Percentiles rank a stretch among this genome's conserved stretches.
Conservation (phyloP, 2,113 vertebrate genomes). For the Orthochromis malagaraziensis region DNA sequence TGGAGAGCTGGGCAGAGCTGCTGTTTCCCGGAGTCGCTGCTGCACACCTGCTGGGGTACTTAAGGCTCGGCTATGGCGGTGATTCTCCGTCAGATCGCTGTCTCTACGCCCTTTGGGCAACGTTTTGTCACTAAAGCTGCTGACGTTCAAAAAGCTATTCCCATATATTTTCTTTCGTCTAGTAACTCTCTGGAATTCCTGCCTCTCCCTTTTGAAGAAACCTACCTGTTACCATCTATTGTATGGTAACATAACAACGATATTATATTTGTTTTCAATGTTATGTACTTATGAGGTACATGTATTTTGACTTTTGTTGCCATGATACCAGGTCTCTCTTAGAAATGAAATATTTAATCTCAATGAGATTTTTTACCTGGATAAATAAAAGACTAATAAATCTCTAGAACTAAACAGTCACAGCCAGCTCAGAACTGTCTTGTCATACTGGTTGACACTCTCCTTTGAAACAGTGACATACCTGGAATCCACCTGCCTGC, state of each 20-base stretch:
- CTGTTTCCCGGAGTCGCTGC: background rate
- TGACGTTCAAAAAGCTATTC: background rate
- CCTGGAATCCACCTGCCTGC: background rate
- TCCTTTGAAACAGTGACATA: background rate
- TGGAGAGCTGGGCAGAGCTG: background rate
- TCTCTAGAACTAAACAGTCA: background rate
- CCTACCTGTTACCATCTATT: background rate
- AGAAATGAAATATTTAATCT: background rate
- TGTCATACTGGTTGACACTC: background rate
- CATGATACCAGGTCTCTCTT: background rate
- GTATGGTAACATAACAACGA: background rate
- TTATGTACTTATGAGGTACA: background rate
- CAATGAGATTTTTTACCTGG: background rate
- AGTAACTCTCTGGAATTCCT: background rate
- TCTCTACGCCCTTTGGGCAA: background rate
- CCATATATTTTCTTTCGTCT: background rate
- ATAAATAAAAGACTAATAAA: background rate
- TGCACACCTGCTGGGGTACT: background rate
- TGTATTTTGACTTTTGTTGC: background rate
- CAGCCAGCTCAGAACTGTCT: background rate
- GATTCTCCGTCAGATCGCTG: background rate
- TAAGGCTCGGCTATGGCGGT: background rate
- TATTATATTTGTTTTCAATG: background rate
- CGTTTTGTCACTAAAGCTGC: background rate
- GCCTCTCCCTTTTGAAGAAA: background rate